Conservation (phyloP, 1,140 invertebrate genomes). For the Drosophila leontia region DNA sequence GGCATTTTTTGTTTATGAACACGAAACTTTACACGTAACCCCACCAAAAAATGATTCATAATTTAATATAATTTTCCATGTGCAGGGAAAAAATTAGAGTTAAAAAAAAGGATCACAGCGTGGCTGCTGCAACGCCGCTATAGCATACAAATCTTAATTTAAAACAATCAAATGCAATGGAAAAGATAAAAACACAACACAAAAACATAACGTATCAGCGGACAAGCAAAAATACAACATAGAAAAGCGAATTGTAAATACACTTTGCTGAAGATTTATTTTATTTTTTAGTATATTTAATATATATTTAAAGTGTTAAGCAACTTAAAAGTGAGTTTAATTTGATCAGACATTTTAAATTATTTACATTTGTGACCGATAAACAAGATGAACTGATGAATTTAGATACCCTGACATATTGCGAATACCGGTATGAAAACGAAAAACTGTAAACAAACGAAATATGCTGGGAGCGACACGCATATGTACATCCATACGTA, state of each 20-base stretch:
- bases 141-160: constrained; percentile 78
- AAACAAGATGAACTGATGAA: not conserved
- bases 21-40: constrained; percentile 36
- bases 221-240: not conserved
- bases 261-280: constrained; percentile 2
- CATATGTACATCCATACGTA: not conserved
- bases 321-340: not conserved
- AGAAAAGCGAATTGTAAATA: not conserved
- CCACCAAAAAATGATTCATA: constrained; percentile 23
- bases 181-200: constrained; percentile 52
- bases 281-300: not conserved
- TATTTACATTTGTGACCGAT: not conserved
- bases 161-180: constrained; percentile 79
- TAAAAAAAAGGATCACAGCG: constrained; percentile 23
- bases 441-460: constrained; percentile 44
- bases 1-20: constrained; percentile 18
- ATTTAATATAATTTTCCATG: constrained; percentile 40
- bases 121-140: constrained; percentile 41
- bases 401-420: not conserved
- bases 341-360: not conserved
- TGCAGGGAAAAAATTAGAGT: constrained; percentile 21
- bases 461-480: constrained; percentile 9
- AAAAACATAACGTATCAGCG: constrained; percentile 34
- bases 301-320: too few relatives aligned
- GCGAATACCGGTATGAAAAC: constrained; percentile 12